Evolutionary conservation across 2,113 vertebrate genomes (phyloP).

Genomic region (Bostrychus sinensis): DNA sequence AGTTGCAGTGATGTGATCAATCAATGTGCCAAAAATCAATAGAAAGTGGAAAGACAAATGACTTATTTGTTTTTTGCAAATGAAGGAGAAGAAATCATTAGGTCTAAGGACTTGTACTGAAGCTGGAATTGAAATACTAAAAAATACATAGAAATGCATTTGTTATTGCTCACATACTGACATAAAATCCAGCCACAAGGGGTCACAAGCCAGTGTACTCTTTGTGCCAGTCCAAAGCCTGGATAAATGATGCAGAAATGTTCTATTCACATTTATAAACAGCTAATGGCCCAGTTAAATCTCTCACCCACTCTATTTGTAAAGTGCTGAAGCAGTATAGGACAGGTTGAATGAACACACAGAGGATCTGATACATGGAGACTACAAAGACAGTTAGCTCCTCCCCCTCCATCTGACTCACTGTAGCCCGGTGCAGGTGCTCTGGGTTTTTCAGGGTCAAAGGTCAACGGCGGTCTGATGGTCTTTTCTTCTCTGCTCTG

Average conservation of each 20-base stretch:
- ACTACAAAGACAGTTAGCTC: constrained; percentile 1
- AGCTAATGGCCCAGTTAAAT: no score
- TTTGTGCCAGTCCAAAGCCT: no score
- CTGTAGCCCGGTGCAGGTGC: constrained; percentile 21
- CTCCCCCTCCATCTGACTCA: constrained; percentile 2
- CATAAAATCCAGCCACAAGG: no score
- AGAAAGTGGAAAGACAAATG: constrained; percentile 32
- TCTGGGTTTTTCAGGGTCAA: constrained; percentile 4
- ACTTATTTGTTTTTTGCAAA: constrained; percentile 52
- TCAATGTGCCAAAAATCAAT: constrained; percentile 21
- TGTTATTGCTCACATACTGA: no score
- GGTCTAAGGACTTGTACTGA: constrained; percentile 11
- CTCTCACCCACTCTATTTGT: no score
- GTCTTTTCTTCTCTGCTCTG: constrained; percentile 22
- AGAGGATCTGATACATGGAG: not conserved
- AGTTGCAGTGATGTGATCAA: constrained; percentile 52
- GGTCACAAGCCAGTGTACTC: no score
- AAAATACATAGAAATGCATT: not conserved
- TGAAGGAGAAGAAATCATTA: constrained; percentile 28
- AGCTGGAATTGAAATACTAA: constrained; percentile 2
- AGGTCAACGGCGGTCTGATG: constrained; percentile 1
- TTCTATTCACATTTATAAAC: no score
- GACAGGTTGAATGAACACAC: not conserved
- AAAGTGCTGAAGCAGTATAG: no score
- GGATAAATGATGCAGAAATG: no score